These are phyloP conservation scores for Synergus gifuensis DNA, from an alignment of 2,888 invertebrate genomes.

Conservation along the genomic window DNA sequence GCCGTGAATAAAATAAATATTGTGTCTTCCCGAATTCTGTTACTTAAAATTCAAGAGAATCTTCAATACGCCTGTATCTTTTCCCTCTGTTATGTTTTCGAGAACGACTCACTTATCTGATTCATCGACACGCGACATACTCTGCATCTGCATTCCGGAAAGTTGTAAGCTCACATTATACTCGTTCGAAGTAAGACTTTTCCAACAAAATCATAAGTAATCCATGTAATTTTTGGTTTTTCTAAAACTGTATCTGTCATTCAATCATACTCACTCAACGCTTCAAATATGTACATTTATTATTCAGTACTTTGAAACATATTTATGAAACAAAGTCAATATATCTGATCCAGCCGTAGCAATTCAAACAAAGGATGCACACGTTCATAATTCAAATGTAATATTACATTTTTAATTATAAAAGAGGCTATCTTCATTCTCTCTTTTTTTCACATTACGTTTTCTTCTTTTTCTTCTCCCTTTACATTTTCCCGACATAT, in stretches of 20 bases:
- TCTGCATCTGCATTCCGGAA: slow-evolving; percentile 30
- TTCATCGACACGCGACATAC: slow-evolving; percentile 25
- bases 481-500: neutral
- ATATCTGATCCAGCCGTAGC: neutral
- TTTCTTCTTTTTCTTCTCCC: too few relatives aligned
- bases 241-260: neutral
- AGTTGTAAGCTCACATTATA: slow-evolving; percentile 21
- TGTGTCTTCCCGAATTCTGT: neutral
- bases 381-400: neutral
- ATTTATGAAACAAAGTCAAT: neutral
- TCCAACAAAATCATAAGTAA: slow-evolving; percentile 19
- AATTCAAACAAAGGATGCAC: neutral
- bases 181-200: neutral
- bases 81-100: slow-evolving; percentile 29
- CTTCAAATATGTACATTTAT: too few relatives aligned
- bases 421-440: neutral
- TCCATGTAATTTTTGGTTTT: neutral
- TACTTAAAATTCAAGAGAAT: slow-evolving; percentile 4
- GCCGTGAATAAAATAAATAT: neutral
- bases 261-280: too few relatives aligned
- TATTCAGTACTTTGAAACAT: too few relatives aligned
- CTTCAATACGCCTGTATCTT: neutral
- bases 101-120: slow-evolving; percentile 38
- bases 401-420: neutral
- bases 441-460: too few relatives aligned